Evolutionary conservation across 2,888 invertebrate species (phyloP), one percentile per base, ranked within the genome.

Genomic region (Theodoxus fluviatilis): DNA sequence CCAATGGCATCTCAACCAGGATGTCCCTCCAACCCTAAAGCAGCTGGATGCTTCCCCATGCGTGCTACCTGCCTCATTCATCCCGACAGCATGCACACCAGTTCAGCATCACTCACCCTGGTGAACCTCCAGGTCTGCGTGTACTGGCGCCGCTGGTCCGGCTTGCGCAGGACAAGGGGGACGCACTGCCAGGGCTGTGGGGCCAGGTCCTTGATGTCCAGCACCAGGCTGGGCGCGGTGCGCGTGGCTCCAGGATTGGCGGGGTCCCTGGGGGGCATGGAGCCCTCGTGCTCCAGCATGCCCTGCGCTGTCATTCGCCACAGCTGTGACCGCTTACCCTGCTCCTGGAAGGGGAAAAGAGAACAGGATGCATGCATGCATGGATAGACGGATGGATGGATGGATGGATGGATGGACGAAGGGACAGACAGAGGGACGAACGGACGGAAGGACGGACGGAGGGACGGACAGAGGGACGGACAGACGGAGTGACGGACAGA

Each of bases 71-170:
- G n/a, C n/a, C n/a, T n/a, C n/a, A n/a, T n/a, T n/a, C n/a, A n/a
- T n/a, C n/a, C n/a, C n/a, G n/a, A n/a, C n/a, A n/a, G n/a, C n/a
- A n/a, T n/a, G n/a, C n/a, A n/a, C n/a, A n/a, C n/a, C n/a, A n/a
- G n/a, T n/a, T n/a, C n/a, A n/a, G n/a, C n/a, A n/a, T n/a, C n/a
- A n/a, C n/a, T 69, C 64, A 86, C 85, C 71, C 81, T 90, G 35
- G 93, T 93, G 83, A 95, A 94, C 68, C 91, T 90, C 98, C 98
- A 98, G 1, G 93, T 94, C 89, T 98, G 98, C 65, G 96, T 98
- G 25, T 93, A 92, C 71, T 91, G 91, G 75, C 98, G 90, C 61
- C 95, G 91, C 40, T 91, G 91, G 88, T 97, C 96, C 0, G 94
- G 92, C 76, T 94, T 92, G 66, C 94, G 91, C 79, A 98, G 90